Conservation (phyloP, 2,888 invertebrate genomes). For the Ochropleura leucogaster region DNA sequence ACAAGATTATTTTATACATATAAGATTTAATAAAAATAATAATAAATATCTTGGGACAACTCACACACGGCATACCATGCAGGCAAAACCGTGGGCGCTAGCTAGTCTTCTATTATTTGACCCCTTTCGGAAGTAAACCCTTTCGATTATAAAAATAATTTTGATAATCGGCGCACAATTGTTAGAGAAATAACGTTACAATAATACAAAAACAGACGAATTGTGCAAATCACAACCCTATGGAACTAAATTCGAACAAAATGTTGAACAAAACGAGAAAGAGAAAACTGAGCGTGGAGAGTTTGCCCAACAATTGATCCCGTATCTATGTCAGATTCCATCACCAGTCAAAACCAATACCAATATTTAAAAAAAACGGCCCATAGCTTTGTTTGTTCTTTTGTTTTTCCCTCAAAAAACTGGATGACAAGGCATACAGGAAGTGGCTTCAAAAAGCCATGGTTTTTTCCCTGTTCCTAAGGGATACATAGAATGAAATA, state of each 20-base stretch:
- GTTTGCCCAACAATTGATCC: constrained; percentile 20
- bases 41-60: too few relatives aligned
- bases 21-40: too few relatives aligned
- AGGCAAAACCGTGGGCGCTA: too few relatives aligned
- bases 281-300: neutral
- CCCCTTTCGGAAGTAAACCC: too few relatives aligned
- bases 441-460: constrained; percentile 47
- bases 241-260: neutral
- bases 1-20: too few relatives aligned
- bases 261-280: constrained; percentile 1
- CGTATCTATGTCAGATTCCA: constrained; percentile 10
- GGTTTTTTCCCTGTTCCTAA: constrained; percentile 33
- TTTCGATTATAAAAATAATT: too few relatives aligned
- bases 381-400: constrained; percentile 14
- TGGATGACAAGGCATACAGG: constrained; percentile 58
- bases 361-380: constrained; percentile 40
- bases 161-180: too few relatives aligned
- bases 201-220: too few relatives aligned
- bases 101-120: too few relatives aligned
- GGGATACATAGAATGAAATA: constrained; percentile 61
- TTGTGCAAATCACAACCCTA: neutral
- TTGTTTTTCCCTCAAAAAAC: constrained; percentile 34
- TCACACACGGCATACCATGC: too few relatives aligned
- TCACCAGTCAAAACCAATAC: constrained; percentile 8
- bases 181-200: too few relatives aligned